A percentile compares a stretch with the other conserved stretches of the same genome.
These are phyloP conservation scores for Colletes collaris DNA, from an alignment of 2,888 invertebrate species.

Conservation along the genomic window DNA sequence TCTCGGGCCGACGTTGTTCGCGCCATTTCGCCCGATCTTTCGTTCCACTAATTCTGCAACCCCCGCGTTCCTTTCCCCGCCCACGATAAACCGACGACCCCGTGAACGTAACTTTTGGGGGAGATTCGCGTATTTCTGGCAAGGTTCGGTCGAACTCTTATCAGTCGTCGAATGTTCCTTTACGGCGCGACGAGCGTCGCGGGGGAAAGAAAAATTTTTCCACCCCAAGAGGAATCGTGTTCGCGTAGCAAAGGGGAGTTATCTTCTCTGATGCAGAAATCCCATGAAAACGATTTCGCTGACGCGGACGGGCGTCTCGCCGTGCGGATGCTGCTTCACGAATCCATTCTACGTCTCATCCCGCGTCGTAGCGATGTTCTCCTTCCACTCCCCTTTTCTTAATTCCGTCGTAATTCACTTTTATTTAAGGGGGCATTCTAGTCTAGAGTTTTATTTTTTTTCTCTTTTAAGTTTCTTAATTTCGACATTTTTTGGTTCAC, in stretches of 20 bases:
- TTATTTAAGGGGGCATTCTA: background rate
- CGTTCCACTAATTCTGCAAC: conserved; percentile 9
- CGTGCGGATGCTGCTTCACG: conserved; percentile 20
- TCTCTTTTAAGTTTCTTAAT: too few relatives aligned
- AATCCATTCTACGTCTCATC: conserved; percentile 32
- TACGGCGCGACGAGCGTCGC: conserved; percentile 37
- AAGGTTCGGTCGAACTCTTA: conserved; percentile 48
- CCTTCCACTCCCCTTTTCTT: background rate
- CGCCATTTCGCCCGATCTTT: conserved; percentile 10
- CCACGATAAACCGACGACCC: background rate
- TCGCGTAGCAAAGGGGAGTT: conserved; percentile 55
- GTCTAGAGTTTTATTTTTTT: background rate
- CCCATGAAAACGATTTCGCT: conserved; percentile 61
- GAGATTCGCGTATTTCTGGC: conserved; percentile 30
- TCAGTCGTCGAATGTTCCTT: conserved; percentile 50
- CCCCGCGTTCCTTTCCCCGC: background rate
- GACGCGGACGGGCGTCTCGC: conserved; percentile 50
- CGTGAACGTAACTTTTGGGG: background rate
- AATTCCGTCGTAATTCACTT: conserved; percentile 23
- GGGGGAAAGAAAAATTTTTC: conserved; percentile 62
- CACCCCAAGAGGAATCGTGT: conserved; percentile 55
- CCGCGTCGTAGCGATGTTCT: background rate
- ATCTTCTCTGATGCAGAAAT: conserved; percentile 55
- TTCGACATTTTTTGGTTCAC: too few relatives aligned
- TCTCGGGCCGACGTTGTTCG: background rate